Percentiles rank a stretch among this genome's conserved stretches.
phyloP scores from a whole-genome alignment of 2,113 vertebrate species.

The Corythornis madagascariensis region DNA sequence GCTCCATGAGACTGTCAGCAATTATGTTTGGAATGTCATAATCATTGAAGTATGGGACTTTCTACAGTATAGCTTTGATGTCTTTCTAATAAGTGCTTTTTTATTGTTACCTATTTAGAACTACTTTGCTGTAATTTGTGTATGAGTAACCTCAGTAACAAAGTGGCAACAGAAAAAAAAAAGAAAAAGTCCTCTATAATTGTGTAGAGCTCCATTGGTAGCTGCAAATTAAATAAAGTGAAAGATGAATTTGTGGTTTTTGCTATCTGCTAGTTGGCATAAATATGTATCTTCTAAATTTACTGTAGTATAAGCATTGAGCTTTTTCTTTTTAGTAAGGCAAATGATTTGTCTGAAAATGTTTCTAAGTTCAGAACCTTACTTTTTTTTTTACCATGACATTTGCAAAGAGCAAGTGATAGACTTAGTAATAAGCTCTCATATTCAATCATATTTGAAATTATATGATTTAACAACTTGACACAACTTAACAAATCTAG shows the following conservation, averaged over 20 bases:
- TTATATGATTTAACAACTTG: not conserved
- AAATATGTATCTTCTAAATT: not conserved
- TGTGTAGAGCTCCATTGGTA: not conserved
- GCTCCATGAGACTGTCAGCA: not conserved
- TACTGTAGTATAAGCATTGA: not conserved
- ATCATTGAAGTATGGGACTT: not conserved
- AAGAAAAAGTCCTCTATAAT: not conserved
- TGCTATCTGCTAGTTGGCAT: not conserved
- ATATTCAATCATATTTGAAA: not conserved
- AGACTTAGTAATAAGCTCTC: not conserved
- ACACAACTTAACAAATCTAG: not conserved
- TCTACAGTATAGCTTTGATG: not conserved
- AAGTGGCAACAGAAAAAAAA: not conserved
- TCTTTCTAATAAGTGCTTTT: not conserved
- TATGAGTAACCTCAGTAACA: not conserved
- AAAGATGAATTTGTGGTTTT: not conserved
- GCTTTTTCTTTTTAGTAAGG: not conserved
- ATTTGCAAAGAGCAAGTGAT: slow-evolving; percentile 4
- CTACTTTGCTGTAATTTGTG: not conserved
- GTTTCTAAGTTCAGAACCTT: not conserved
- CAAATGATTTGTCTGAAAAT: not conserved
- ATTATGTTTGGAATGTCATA: not conserved
- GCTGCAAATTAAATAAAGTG: not conserved
- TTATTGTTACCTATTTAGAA: not conserved
- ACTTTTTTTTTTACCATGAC: not conserved